Percentiles rank a stretch among this genome's conserved stretches.
Evolutionary conservation across 2,888 invertebrate genomes (phyloP).

Genomic region (Eupithecia dodoneata): DNA sequence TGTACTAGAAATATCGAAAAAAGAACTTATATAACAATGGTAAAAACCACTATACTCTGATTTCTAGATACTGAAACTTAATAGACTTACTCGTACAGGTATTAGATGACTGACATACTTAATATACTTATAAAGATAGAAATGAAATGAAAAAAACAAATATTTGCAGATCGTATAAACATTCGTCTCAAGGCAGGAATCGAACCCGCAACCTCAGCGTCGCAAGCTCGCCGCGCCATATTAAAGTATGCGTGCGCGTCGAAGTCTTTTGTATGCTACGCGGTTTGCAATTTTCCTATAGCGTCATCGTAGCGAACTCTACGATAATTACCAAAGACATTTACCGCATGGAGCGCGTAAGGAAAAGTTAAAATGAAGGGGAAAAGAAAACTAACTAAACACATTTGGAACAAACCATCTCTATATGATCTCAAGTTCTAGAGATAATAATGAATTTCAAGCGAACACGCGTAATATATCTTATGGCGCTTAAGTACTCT

Average conservation of each 20-base stretch:
- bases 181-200: no score
- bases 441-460: neutral
- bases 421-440: neutral
- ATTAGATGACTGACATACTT: no score
- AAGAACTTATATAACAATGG: neutral
- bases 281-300: neutral
- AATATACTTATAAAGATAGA: no score
- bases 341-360: neutral
- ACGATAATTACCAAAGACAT: neutral
- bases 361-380: neutral
- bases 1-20: no score
- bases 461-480: neutral
- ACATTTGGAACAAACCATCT: neutral
- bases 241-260: neutral
- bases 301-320: neutral
- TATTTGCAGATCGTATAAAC: no score
- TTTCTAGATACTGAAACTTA: neutral
- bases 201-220: no score
- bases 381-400: neutral
- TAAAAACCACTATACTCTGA: neutral
- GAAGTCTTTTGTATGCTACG: neutral
- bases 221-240: no score
- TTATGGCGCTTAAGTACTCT: neutral
- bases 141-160: no score
- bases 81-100: no score